Conservation (phyloP, 2,797 vertebrate species). For the Esox lucius region DNA sequence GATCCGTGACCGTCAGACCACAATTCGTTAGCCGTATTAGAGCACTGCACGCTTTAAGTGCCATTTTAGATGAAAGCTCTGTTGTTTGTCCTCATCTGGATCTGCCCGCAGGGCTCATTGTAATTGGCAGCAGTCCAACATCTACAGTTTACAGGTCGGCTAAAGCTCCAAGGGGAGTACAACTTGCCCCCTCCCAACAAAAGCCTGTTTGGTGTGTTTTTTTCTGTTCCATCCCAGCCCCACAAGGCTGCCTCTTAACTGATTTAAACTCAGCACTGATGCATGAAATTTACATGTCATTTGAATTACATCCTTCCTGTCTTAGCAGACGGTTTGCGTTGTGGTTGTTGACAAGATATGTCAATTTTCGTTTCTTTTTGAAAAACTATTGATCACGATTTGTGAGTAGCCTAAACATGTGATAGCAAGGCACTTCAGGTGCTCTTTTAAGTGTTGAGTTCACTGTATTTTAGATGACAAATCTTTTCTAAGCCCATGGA, state of each 20-base stretch:
- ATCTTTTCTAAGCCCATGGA: too few species aligned
- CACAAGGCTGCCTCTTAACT: conserved; percentile 48
- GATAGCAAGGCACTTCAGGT: neutral
- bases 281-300: conserved; percentile 57
- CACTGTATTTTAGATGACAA: too few species aligned
- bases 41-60: neutral
- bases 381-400: neutral
- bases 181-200: conserved; percentile 23
- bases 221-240: conserved; percentile 37
- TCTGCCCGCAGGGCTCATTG: conserved; percentile 46
- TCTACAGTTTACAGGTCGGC: conserved; percentile 56
- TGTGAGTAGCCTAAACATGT: neutral
- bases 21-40: too few species aligned
- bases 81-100: conserved; percentile 49
- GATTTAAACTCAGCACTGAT: conserved; percentile 41
- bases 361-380: neutral
- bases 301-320: conserved; percentile 55
- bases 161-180: conserved; percentile 35
- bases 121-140: conserved; percentile 69
- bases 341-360: neutral
- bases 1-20: too few species aligned
- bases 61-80: conserved; percentile 27
- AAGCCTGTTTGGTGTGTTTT: conserved; percentile 42
- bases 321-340: conserved; percentile 35
- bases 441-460: neutral